phyloP scores from a whole-genome alignment of 2,797 vertebrate genomes.

The Holocentrus rufus region DNA sequence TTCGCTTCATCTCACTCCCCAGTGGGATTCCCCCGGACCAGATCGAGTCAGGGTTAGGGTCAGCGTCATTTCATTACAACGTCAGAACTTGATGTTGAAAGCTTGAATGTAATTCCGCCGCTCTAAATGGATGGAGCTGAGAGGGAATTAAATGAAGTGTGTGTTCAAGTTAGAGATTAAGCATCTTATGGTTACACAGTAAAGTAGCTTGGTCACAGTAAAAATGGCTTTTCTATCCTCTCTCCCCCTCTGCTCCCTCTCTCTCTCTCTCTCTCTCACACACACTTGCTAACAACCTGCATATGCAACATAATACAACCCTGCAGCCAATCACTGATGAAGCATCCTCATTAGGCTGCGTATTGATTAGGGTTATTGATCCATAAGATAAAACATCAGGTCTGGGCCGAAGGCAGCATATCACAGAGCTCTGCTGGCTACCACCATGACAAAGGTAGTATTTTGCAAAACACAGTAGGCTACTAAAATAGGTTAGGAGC shows the following conservation, averaged over 20 bases:
- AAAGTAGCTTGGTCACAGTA: conserved; percentile 26
- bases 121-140: conserved; percentile 8
- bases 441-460: conserved; percentile 31
- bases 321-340: conserved; percentile 54
- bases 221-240: not conserved
- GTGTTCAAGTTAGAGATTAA: conserved; percentile 52
- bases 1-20: conserved; percentile 59
- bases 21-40: conserved; percentile 57
- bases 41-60: conserved; percentile 54
- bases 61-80: conserved; percentile 58
- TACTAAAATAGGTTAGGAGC: conserved; percentile 39
- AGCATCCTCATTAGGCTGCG: conserved; percentile 68
- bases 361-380: conserved; percentile 76
- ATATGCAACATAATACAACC: conserved; percentile 53
- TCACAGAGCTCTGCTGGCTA: conserved; percentile 31
- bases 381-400: conserved; percentile 67
- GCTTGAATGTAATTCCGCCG: conserved; percentile 39
- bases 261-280: not conserved
- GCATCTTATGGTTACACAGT: conserved; percentile 14
- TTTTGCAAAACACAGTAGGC: conserved; percentile 32
- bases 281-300: conserved; percentile 29
- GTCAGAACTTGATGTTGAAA: conserved; percentile 47
- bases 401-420: conserved; percentile 61
- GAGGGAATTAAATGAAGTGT: conserved; percentile 46
- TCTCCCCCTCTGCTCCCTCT: not conserved